Evolutionary conservation across 2,888 invertebrate species (phyloP).

Genomic region (Orchesellides sinensis): DNA sequence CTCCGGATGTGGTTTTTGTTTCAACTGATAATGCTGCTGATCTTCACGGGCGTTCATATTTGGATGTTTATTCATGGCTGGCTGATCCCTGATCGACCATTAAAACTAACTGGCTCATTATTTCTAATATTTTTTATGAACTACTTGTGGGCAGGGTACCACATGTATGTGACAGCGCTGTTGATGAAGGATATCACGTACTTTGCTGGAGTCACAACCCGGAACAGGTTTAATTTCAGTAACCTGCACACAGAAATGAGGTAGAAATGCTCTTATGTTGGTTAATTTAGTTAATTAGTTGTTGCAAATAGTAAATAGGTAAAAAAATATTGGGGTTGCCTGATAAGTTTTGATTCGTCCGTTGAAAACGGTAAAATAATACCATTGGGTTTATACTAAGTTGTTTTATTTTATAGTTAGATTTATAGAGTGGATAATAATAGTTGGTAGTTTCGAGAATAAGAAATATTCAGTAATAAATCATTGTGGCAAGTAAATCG

Average conservation of each 20-base stretch:
- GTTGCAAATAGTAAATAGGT: too few relatives aligned
- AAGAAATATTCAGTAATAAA: too few relatives aligned
- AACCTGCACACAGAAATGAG: conserved; percentile 43
- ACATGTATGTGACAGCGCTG: conserved; percentile 54
- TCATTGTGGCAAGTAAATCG: too few relatives aligned
- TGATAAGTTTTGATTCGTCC: too few relatives aligned
- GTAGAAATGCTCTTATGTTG: too few relatives aligned
- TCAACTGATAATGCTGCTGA: conserved; percentile 57
- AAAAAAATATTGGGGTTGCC: too few relatives aligned
- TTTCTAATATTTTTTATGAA: conserved; percentile 65
- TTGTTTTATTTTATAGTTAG: too few relatives aligned
- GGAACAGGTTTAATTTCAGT: conserved; percentile 49
- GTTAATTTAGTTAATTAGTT: too few relatives aligned
- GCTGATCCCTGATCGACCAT: conserved; percentile 59
- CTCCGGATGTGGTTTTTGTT: conserved; percentile 65
- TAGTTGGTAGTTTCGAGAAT: too few relatives aligned
- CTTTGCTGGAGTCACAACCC: conserved; percentile 8
- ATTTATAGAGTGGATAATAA: too few relatives aligned
- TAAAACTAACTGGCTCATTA: conserved; percentile 60
- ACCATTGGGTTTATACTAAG: too few relatives aligned
- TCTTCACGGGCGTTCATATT: conserved; percentile 60
- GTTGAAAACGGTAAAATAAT: too few relatives aligned
- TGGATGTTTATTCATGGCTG: conserved; percentile 65
- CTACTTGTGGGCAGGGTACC: conserved; percentile 65
- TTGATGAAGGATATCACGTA: conserved; percentile 63